phyloP scores from a whole-genome alignment of 2,113 vertebrate genomes.

The Hippocampus abdominalis region DNA sequence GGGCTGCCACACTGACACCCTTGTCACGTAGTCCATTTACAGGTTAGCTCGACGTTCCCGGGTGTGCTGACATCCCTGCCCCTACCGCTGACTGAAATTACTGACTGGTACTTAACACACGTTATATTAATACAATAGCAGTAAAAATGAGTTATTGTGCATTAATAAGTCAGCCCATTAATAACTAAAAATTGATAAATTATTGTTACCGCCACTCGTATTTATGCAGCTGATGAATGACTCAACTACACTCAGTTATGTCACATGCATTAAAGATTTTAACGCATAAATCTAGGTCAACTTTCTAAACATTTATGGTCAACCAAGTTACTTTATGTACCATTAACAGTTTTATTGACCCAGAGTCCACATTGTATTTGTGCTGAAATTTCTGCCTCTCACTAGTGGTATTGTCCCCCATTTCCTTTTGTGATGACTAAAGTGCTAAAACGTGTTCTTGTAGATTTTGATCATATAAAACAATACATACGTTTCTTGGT shows the following conservation, averaged over 20 bases:
- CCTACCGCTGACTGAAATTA: slow-evolving; percentile 36
- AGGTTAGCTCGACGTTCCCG: slow-evolving; percentile 50
- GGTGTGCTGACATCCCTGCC: slow-evolving; percentile 29
- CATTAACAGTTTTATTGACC: background rate
- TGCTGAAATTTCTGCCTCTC: background rate
- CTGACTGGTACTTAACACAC: slow-evolving; percentile 11
- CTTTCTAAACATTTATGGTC: background rate
- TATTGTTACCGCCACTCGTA: background rate
- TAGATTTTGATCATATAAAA: background rate
- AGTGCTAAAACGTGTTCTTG: background rate
- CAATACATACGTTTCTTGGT: background rate
- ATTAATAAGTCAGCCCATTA: background rate
- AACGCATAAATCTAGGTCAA: background rate
- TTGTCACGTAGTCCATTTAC: slow-evolving; percentile 51
- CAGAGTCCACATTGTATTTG: background rate
- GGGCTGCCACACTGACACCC: slow-evolving; percentile 46
- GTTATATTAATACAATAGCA: background rate
- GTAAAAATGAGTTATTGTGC: slow-evolving; percentile 6
- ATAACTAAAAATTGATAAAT: background rate
- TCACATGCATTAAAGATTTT: background rate
- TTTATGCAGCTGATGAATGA: background rate
- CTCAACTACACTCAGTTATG: background rate
- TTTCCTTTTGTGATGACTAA: background rate
- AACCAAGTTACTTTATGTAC: background rate
- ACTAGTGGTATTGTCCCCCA: background rate